Percentiles rank a stretch among this genome's conserved stretches.
Evolutionary conservation across 2,797 vertebrate genomes (phyloP).

Genomic region (Takifugu rubripes): DNA sequence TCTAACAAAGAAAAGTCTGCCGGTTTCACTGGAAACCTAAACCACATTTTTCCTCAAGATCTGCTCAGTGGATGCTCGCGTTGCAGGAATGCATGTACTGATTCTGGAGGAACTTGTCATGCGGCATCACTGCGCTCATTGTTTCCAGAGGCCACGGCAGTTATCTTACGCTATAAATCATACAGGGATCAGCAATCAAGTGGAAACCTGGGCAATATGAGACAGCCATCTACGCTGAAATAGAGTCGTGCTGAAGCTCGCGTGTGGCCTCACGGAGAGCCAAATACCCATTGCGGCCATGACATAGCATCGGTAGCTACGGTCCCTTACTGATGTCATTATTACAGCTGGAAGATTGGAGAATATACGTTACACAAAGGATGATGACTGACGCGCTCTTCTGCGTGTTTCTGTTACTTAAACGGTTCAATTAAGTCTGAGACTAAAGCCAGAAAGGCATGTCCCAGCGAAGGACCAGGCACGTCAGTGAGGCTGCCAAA

Average conservation of each 20-base stretch:
- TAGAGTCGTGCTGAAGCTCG: constrained; percentile 8
- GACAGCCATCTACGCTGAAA: constrained; percentile 21
- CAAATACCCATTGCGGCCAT: neutral
- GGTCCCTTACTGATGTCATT: neutral
- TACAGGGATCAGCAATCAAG: constrained; percentile 49
- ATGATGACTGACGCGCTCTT: constrained; percentile 14
- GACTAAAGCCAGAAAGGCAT: constrained; percentile 17
- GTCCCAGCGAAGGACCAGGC: neutral
- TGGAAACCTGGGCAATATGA: constrained; percentile 49
- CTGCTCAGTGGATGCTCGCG: constrained; percentile 12
- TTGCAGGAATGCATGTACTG: constrained; percentile 37
- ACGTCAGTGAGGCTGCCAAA: constrained; percentile 20
- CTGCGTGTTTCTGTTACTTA: constrained; percentile 18
- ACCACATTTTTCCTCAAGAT: constrained; percentile 20
- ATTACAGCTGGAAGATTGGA: neutral
- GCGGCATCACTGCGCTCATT: constrained; percentile 48
- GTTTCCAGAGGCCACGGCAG: constrained; percentile 30
- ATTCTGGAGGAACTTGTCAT: constrained; percentile 28
- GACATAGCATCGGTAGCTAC: neutral
- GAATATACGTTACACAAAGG: neutral
- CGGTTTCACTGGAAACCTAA: constrained; percentile 39
- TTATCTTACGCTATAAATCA: constrained; percentile 42
- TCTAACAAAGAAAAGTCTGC: constrained; percentile 30
- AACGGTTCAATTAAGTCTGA: constrained; percentile 27
- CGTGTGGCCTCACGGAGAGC: neutral